Evolutionary conservation across 2,797 vertebrate species (phyloP), one percentile per base, ranked within the genome.

Genomic region (Simalia tracyae): DNA sequence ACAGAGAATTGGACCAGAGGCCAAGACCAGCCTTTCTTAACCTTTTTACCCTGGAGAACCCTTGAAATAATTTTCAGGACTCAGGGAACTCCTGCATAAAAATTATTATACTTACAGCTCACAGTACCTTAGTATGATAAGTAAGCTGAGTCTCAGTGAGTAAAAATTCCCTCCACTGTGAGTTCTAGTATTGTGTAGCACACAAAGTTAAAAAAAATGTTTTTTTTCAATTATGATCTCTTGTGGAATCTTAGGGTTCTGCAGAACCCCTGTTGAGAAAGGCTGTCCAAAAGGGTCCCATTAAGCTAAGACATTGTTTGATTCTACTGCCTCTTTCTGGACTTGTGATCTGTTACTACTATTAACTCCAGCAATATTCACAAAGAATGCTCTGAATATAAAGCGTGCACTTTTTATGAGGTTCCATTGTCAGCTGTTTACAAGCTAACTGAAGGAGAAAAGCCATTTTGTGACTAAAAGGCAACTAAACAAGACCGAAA

Each of bases 401-500:
- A 22, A 87, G 17, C 17, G 46, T 36, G 59, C n/a, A 6, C 31
- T 46, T 86, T 76, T 19, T 26, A 28, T 60, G 17, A 60, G 14
- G 26, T 72, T 46, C 17, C 17, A 11, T 42, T 60, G 66, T 68
- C 57, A 57, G 24, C 66, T 15, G 15, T 57, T 61, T 63, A 17
- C 4, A 60, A 15, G 28, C 19, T 24, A 63, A 87, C 60, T 61
- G 46, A 15, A 76, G 17, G 9, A 68, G 4, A 28, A 81, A 46
- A 24, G 57, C 86, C 6, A 31, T 91, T 84, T 81, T 72, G 60
- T 36, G 36, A 22, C 36, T 81, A 61, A 61, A 31, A 42, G 10
- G 56, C 24, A 46, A 28, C n/a, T 50, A 46, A 89, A 92, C 72
- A 88, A 94, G 91, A 91, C 36, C 2, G 12, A 50, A 85, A 92